Conservation (phyloP, 2,888 invertebrate genomes). For the Norana najaformis region DNA sequence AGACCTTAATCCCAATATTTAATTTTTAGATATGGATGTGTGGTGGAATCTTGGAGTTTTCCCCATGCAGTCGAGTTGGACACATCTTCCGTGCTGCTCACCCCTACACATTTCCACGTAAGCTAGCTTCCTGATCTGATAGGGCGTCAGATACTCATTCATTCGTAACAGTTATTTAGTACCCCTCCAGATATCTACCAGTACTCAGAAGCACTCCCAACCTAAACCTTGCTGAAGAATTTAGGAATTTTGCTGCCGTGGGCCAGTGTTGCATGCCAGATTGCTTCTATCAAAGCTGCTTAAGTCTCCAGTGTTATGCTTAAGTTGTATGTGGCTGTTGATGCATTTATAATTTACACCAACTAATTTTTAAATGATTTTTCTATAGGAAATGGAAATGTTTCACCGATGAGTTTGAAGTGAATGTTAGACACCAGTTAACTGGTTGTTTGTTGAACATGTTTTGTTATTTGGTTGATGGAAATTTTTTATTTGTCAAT, state of each 20-base stretch:
- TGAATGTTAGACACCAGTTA: neutral
- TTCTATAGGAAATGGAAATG: neutral
- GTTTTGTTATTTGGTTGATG: neutral
- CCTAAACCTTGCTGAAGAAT: neutral
- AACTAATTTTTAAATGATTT: neutral
- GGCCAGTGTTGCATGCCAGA: neutral
- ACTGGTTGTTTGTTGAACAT: neutral
- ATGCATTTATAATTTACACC: neutral
- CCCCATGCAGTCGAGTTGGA: slow-evolving; percentile 92
- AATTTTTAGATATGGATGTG: slow-evolving; percentile 71
- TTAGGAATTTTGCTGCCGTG: too few species aligned
- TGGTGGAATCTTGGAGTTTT: slow-evolving; percentile 88
- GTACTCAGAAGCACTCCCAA: neutral
- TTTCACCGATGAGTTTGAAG: neutral
- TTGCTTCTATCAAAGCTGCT: neutral
- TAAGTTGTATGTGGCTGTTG: neutral
- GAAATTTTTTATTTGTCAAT: neutral
- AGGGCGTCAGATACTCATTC: neutral
- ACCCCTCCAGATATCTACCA: neutral
- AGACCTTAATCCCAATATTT: neutral
- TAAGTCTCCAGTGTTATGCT: neutral
- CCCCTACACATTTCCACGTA: slow-evolving; percentile 85
- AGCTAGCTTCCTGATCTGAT: slow-evolving; percentile 40
- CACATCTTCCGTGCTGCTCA: slow-evolving; percentile 93
- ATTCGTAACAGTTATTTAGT: neutral